Evolutionary conservation across 2,888 invertebrate species (phyloP).

Genomic region (Gastrophysa polygoni): DNA sequence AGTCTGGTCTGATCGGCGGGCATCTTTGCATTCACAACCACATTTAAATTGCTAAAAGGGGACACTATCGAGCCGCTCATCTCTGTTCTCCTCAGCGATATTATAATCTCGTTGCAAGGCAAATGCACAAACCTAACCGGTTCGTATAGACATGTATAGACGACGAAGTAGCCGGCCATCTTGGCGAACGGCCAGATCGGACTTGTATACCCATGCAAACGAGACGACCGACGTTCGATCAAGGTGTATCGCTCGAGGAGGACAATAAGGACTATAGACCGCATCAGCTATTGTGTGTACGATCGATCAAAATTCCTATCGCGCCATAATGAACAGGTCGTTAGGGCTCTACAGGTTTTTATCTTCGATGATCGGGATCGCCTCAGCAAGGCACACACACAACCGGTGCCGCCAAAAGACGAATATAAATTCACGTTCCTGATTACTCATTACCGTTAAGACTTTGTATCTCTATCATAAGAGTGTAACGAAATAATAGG

Average conservation of each 20-base stretch:
- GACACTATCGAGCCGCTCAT: constrained; percentile 57
- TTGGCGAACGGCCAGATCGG: constrained; percentile 42
- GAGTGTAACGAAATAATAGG: no score
- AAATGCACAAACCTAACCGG: constrained; percentile 59
- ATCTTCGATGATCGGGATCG: not conserved
- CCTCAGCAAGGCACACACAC: not conserved
- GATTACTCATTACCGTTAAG: not conserved
- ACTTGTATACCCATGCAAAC: constrained; percentile 47
- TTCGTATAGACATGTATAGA: constrained; percentile 40
- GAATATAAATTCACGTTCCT: not conserved
- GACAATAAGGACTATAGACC: constrained; percentile 25
- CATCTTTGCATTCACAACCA: constrained; percentile 57
- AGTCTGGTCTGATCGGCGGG: constrained; percentile 43
- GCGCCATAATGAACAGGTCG: constrained; percentile 32
- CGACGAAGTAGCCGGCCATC: constrained; percentile 54
- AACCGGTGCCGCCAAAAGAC: not conserved
- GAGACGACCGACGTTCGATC: constrained; percentile 26
- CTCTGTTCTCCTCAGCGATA: constrained; percentile 54
- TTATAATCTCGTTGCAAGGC: constrained; percentile 59
- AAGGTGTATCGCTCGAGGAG: constrained; percentile 16
- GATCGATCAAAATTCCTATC: constrained; percentile 33
- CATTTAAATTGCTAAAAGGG: constrained; percentile 61
- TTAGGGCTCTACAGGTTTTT: constrained; percentile 17
- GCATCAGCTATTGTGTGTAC: constrained; percentile 23
- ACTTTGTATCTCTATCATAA: not conserved